Base-by-base conservation (phyloP, 1,140 invertebrate species). In the Ceratina australensis region DNA sequence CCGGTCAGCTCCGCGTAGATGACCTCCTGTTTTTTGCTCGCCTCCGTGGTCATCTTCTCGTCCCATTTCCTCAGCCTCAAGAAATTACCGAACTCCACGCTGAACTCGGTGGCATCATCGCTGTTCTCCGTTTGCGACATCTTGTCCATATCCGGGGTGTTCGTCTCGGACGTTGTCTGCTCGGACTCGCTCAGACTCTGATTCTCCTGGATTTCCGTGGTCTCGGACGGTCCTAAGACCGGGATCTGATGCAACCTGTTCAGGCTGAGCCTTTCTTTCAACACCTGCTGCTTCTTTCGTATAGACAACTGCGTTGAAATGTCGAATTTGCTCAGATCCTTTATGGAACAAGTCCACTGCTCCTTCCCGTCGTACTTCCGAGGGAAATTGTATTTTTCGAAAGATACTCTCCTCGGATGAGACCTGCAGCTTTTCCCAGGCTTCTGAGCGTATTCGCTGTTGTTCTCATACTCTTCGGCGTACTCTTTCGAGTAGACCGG, bases 291-390 rank as follows among this genome's bases (percentile, higher is more conserved):
- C 83, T 96, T 95, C 79, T 94, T 94, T 57, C 95, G 93, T 89
- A 97, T 94, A 8, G 95, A 93, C 67, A 96, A 85, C 85, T 97
- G 96, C 5, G 96, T 97, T 91, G 95, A 96, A 89, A 97, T 96
- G 87, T 97, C 96, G 68, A 97, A 92, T 86, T 95, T 96, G 69
- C 95, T 96, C 20, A 97, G 92, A 91, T 95, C 93, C 81, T 95
- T 93, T 87, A 93, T 92, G n/a, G 92, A 92, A n/a, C 89, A 90
- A 0, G 80, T 92, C 89, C 91, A 90, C 20, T 91, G 90, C 20
- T 92, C 91, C 63, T 90, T 91, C 4, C 91, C 92, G 65, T 93
- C 92, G 76, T 93, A 93, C 61, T 93, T 93, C 7, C 92, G 87
- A 0, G 93, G 93, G 65, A 93, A 93, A 61, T 91, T 93, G 72